Evolutionary conservation across 2,888 invertebrate species (phyloP), one percentile per base, ranked within the genome.

Genomic region (Elysia crispata): DNA sequence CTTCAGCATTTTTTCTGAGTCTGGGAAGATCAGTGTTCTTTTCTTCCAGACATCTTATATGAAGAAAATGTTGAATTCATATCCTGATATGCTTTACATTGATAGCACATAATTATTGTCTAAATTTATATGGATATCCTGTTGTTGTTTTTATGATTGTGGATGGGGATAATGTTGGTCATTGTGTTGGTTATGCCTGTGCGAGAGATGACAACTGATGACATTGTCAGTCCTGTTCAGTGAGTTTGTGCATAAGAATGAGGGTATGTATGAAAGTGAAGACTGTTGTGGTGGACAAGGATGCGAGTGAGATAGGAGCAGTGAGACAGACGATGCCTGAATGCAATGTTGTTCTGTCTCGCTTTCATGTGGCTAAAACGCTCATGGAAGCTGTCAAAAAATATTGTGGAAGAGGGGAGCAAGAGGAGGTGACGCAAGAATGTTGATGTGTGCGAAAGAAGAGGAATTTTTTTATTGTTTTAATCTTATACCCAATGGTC

Each of bases 251-350:
- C 60, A 18, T 23, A 60, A 23, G 60, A 60, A 60, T 23, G 60
- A 60, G 60, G 60, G 23, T 60, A 18, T n/a, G n/a, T n/a, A n/a
- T 60, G 60, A 60, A 23, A 20, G 60, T 60, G 60, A 60, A 60
- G 23, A 60, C 60, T 60, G 60, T 60, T 60, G 60, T 60, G 20
- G 60, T 60, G 20, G 60, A 60, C 60, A 60, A 60, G 23, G 60
- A 60, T 60, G 60, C 60, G 60, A 60, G 60, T 15, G 60, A 60
- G 60, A 60, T 60, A 23, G 60, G 60, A 23, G 60, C 60, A 23
- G n/a, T 60, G 60, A 60, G 23, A 60, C n/a, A 60, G 60, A 60
- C 60, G 23, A 60, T 60, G 60, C n/a, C n/a, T 60, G 60, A 60
- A 23, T 60, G 60, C 15, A 23, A 60, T 23, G 6, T 60, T 23